Evolutionary conservation across 2,888 invertebrate species (phyloP), one percentile per base, ranked within the genome.

Genomic region (Nezara viridula): DNA sequence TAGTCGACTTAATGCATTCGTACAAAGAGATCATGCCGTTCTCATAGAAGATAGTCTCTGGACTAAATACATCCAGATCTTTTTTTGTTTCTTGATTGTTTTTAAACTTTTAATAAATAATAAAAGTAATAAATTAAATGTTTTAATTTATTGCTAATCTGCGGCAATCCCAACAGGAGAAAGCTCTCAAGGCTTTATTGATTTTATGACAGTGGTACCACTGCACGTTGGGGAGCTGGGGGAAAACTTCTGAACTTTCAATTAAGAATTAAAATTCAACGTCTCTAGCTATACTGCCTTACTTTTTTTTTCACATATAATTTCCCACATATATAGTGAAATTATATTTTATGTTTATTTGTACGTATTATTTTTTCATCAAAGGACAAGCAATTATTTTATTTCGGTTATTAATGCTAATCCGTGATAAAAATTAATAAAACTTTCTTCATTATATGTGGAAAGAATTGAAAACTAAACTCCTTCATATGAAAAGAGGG

Each of bases 191-290:
- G 44, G 44, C n/a, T 47, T 81, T 47, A 81, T 81, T 47, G 81
- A 81, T 81, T 81, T 81, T 81, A 81, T 47, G 81, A 81, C 81
- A 81, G 81, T 81, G 44, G 81, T 81, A 81, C 81, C 81, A 81
- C 81, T 81, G 81, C 81, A 81, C 81, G 44, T 81, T 16, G 24
- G 9, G n/a, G n/a, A n/a, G n/a, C 44, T 24, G 44, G 81, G 40
- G 44, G 81, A 81, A 77, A 81, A 44, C 40, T 81, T 47, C 44
- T 81, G n/a, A 44, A 44, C 81, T 81, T n/a, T n/a, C 44, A 44
- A 81, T 81, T 81, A 81, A n/a, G 66, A 73, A 73, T 27, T 7
- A 37, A 14, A 16, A 37, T 27, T 73, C 19, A 37, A 44, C 10
- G 44, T 7, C 44, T 44, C 44, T 10, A 44, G 44, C 44, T 5